Percentiles rank a stretch among this genome's conserved stretches.
Evolutionary conservation across 92 coral and sea anemone genomes (phyloP).

Genomic region (Paramuricea clavata): DNA sequence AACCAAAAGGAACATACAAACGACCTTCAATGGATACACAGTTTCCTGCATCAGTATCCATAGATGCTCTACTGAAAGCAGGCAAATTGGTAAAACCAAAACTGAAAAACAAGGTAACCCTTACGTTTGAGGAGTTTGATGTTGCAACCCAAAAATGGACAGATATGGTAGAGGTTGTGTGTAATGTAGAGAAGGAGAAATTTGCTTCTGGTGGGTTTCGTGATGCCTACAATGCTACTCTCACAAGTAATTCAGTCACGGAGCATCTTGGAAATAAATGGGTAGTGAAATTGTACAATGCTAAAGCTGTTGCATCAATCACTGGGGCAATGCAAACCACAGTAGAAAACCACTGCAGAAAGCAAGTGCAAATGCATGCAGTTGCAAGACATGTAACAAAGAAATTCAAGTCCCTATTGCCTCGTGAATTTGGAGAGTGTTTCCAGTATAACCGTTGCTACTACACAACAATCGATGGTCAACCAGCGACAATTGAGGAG

Average conservation of each 20-base stretch:
- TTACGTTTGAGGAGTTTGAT: constrained; percentile 74
- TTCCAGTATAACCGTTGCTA: constrained; percentile 66
- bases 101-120: constrained; percentile 34
- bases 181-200: constrained; percentile 59
- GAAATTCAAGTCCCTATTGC: constrained; percentile 52
- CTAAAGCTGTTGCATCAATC: constrained; percentile 56
- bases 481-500: constrained; percentile 72
- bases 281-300: constrained; percentile 62
- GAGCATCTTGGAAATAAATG: constrained; percentile 44
- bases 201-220: constrained; percentile 74
- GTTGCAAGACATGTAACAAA: constrained; percentile 75
- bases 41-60: constrained; percentile 69
- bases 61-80: constrained; percentile 28
- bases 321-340: constrained; percentile 37
- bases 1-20: constrained; percentile 5
- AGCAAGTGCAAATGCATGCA: constrained; percentile 73
- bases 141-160: constrained; percentile 65
- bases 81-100: constrained; percentile 47
- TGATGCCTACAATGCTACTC: constrained; percentile 45
- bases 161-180: constrained; percentile 58
- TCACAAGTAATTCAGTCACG: constrained; percentile 11
- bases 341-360: constrained; percentile 58
- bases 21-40: constrained; percentile 12
- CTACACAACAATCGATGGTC: constrained; percentile 63
- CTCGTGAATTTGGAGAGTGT: constrained; percentile 64